Percentiles rank a stretch among this genome's conserved stretches.
phyloP scores from a whole-genome alignment of 2,888 invertebrate genomes.

The Tortricodes alternella region DNA sequence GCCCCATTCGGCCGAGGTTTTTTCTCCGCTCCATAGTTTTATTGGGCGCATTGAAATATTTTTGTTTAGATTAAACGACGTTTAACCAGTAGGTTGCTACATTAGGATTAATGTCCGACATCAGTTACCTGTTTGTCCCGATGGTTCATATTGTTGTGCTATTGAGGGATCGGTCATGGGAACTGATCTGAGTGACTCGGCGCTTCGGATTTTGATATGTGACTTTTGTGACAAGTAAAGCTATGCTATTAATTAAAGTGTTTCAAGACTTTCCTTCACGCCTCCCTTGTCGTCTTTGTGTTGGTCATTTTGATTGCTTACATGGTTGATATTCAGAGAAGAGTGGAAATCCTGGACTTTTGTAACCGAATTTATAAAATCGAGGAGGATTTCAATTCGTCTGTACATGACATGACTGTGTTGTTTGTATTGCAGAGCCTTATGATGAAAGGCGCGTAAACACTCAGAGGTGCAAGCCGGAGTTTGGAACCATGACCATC shows the following conservation, averaged over 20 bases:
- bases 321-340: too few species aligned
- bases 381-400: too few species aligned
- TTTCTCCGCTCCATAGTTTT: slow-evolving; percentile 72
- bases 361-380: too few species aligned
- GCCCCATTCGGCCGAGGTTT: slow-evolving; percentile 61
- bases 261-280: background rate
- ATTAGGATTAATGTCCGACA: slow-evolving; percentile 81
- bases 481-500: too few species aligned
- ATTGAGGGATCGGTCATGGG: slow-evolving; percentile 57
- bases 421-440: too few species aligned
- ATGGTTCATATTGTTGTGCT: slow-evolving; percentile 46
- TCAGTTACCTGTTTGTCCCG: slow-evolving; percentile 63
- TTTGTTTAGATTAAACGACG: slow-evolving; percentile 80
- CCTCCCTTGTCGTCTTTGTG: too few species aligned
- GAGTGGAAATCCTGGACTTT: too few species aligned
- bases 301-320: too few species aligned
- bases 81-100: slow-evolving; percentile 72
- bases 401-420: too few species aligned
- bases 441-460: too few species aligned
- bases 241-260: slow-evolving; percentile 13
- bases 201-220: slow-evolving; percentile 21
- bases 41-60: slow-evolving; percentile 79
- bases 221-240: slow-evolving; percentile 14
- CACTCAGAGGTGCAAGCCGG: too few species aligned
- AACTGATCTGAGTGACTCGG: slow-evolving; percentile 39